A percentile compares a stretch with the other conserved stretches of the same genome.
phyloP scores from a whole-genome alignment of 2,888 invertebrate genomes.

The Drosophila nigritarsus region DNA sequence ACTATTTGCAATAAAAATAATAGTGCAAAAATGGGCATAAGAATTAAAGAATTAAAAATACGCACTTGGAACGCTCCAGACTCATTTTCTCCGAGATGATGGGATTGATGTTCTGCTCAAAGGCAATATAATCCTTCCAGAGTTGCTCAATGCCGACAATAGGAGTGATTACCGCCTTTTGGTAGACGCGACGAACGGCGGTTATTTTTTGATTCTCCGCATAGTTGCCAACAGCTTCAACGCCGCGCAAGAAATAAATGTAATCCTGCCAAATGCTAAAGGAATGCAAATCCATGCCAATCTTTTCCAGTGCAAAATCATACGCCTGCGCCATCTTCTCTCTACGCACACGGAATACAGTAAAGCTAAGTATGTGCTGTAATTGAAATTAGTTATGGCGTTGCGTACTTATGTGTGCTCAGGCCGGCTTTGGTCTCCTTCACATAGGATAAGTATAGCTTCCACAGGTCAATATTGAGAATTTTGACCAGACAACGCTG shows the following conservation, averaged over 20 bases:
- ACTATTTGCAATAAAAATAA: not conserved
- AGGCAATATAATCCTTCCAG: constrained; percentile 99
- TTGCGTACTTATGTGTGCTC: constrained; percentile 95
- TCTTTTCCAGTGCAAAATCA: constrained; percentile 99
- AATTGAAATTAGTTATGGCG: no score
- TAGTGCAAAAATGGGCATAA: not conserved
- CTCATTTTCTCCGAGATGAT: constrained; percentile 98
- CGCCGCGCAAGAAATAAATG: constrained; percentile 96
- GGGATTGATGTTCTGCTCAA: constrained; percentile 94
- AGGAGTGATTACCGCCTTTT: constrained; percentile 97
- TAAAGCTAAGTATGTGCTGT: not conserved
- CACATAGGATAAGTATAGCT: constrained; percentile 98
- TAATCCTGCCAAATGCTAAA: constrained; percentile 99
- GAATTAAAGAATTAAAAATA: constrained; percentile 1
- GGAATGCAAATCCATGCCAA: constrained; percentile 99
- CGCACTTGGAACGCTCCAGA: constrained; percentile 91
- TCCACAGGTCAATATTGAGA: constrained; percentile 99
- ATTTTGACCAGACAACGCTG: constrained; percentile 99
- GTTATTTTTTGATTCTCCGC: constrained; percentile 99
- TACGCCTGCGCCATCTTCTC: constrained; percentile 99
- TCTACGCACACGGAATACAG: constrained; percentile 86
- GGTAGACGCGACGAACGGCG: constrained; percentile 98
- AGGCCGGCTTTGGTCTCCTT: constrained; percentile 98
- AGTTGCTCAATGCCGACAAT: constrained; percentile 98
- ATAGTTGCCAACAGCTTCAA: constrained; percentile 98